Conservation (phyloP, 2,113 vertebrate species). For the Loxodonta africana region DNA sequence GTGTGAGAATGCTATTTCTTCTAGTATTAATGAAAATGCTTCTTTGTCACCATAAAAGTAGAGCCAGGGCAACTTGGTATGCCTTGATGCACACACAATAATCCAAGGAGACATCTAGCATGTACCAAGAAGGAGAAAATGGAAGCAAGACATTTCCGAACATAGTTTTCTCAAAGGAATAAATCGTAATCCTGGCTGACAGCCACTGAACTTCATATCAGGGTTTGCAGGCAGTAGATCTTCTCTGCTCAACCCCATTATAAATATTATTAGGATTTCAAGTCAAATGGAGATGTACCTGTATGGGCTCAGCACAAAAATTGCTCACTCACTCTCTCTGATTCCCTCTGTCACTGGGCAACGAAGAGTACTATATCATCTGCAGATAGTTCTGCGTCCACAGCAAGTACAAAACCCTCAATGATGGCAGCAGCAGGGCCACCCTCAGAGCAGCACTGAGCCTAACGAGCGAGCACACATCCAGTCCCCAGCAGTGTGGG, state of each 20-base stretch:
- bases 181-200: background rate
- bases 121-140: background rate
- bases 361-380: background rate
- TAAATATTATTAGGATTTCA: background rate
- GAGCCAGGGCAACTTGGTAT: rapidly evolving
- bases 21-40: background rate
- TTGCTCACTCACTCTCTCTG: background rate
- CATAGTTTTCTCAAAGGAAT: background rate
- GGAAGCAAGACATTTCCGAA: conserved; percentile 24
- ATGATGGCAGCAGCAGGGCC: background rate
- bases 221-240: background rate
- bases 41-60: no score
- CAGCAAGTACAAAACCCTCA: background rate
- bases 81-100: background rate
- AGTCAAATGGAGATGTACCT: conserved; percentile 28
- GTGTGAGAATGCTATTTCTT: background rate
- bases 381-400: background rate
- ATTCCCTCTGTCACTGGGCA: background rate
- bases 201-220: conserved; percentile 48
- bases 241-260: conserved; percentile 31
- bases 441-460: rapidly evolving
- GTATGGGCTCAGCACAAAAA: conserved; percentile 37
- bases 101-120: background rate
- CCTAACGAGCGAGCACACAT: no score
- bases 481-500: background rate